Evolutionary conservation across 2,797 vertebrate genomes (phyloP).

Genomic region (Chrosomus eos): DNA sequence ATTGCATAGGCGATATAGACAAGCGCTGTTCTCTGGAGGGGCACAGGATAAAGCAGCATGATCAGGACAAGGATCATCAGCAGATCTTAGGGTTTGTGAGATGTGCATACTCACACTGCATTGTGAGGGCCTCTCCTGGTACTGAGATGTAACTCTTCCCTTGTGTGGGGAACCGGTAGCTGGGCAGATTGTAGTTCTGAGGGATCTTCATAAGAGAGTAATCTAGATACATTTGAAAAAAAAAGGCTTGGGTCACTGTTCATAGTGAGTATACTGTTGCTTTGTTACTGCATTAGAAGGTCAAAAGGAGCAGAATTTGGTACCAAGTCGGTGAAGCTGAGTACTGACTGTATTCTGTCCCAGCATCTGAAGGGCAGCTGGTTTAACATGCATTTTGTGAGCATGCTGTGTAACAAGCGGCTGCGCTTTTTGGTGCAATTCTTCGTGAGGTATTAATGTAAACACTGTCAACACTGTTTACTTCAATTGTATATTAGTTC

Average conservation of each 20-base stretch:
- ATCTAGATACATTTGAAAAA: constrained; percentile 76
- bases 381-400: not conserved
- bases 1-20: not conserved
- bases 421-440: not conserved
- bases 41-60: not conserved
- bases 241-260: not conserved
- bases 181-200: constrained; percentile 75
- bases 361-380: not conserved
- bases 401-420: not conserved
- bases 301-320: not conserved
- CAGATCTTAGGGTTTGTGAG: not conserved
- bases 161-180: constrained; percentile 89
- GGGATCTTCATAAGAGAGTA: constrained; percentile 87
- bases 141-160: constrained; percentile 92
- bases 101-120: constrained; percentile 80
- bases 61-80: not conserved
- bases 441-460: not conserved
- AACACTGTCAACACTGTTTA: not conserved
- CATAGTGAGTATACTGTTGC: not conserved
- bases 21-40: not conserved
- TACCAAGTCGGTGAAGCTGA: not conserved
- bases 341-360: not conserved
- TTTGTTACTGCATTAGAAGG: not conserved
- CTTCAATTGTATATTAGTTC: not conserved
- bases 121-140: constrained; percentile 86